These are phyloP conservation scores for Myotis vivesi DNA, from an alignment of 2,797 vertebrate genomes.

Conservation along the genomic window DNA sequence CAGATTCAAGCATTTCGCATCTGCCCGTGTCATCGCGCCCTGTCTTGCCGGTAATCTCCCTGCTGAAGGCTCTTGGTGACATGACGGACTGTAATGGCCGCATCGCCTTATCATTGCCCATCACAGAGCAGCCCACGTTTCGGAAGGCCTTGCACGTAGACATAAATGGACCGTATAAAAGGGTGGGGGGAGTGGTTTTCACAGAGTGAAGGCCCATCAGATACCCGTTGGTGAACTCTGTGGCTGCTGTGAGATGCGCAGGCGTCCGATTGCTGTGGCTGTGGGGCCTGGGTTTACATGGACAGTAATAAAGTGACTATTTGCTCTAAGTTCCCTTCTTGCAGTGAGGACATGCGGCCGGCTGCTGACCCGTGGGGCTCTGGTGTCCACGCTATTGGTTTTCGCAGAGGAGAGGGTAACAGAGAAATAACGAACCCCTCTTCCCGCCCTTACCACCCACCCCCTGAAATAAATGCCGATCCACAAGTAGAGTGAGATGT, in stretches of 20 bases:
- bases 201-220: background rate
- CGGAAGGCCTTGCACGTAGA: background rate
- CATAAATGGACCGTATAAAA: conserved; percentile 8
- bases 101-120: background rate
- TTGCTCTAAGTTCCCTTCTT: background rate
- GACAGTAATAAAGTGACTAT: background rate
- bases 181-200: conserved; percentile 8
- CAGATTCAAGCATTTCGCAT: conserved; percentile 4
- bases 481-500: background rate
- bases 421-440: background rate
- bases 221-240: background rate
- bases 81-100: conserved; percentile 60
- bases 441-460: background rate
- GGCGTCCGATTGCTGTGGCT: background rate
- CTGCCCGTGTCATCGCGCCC: conserved; percentile 31
- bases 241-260: background rate
- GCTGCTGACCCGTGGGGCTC: background rate
- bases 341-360: background rate
- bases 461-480: background rate
- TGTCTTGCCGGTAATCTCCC: conserved; percentile 62
- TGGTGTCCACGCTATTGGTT: background rate
- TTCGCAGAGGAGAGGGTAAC: background rate
- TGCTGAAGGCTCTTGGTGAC: conserved; percentile 49
- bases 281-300: background rate
- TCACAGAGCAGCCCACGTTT: conserved; percentile 33